Evolutionary conservation across 2,888 invertebrate species (phyloP), one percentile per base, ranked within the genome.

Genomic region (Trissoscelio sp.): DNA sequence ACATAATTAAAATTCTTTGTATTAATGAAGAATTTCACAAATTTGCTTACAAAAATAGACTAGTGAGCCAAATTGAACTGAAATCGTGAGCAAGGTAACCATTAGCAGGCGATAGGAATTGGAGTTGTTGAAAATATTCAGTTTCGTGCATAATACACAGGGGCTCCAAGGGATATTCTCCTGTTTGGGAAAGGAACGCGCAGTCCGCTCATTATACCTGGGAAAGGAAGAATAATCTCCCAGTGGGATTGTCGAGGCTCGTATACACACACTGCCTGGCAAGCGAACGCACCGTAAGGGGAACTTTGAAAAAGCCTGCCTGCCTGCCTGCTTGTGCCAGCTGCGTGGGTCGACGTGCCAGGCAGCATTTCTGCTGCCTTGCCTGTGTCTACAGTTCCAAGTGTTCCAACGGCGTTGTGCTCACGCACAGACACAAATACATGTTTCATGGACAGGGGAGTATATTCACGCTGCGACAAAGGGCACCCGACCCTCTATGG

Each of bases 211-310:
- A 79, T 78, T 83, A 80, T 81, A 83, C 81, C 83, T 81, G 80
- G 79, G 78, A 82, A 82, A 85, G 86, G 86, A 85, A 87, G 87
- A 87, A 87, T 88, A 88, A 88, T 88, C 87, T 87, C 87, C 88
- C 88, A 85, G 87, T 85, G 87, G 88, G 88, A 88, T 87, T 88
- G 87, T 88, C 86, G 85, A 86, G 85, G 85, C 87, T 86, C 85
- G 83, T 79, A 64, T 60, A 81, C n/a, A n/a, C n/a, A 62, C 64
- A 28, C n/a, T n/a, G n/a, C n/a, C n/a, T 51, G 79, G 62, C 75
- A n/a, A 53, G 75, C 42, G 83, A 72, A 60, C 75, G 58, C 69
- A 62, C 60, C 66, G 75, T 46, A 73, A 79, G 83, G 84, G 84
- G 81, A 75, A 83, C 80, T 83, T 81, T 81, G 83, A 83, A 83